Evolutionary conservation across 2,113 vertebrate species (phyloP).

Genomic region (Prietella phreatophila): DNA sequence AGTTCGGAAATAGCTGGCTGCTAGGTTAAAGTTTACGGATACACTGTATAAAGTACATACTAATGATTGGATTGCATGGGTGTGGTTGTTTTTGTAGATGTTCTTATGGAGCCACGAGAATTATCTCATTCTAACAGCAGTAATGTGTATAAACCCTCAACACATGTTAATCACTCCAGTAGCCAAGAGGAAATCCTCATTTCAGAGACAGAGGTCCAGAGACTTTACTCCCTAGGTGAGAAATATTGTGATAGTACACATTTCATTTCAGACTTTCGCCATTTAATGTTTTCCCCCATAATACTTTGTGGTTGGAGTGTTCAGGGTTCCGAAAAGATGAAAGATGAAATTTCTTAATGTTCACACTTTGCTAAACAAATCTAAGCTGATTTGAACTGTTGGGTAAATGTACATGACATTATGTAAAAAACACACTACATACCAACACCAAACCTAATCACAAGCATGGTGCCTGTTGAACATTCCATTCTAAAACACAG

Average conservation of each 20-base stretch:
- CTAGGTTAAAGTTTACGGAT: background rate
- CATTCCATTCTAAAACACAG: background rate
- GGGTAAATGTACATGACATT: background rate
- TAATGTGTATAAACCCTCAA: constrained; percentile 68
- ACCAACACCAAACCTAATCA: background rate
- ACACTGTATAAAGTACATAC: background rate
- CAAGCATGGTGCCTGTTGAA: background rate
- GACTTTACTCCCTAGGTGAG: constrained; percentile 67
- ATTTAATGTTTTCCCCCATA: background rate
- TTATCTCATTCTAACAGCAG: constrained; percentile 60
- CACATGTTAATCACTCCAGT: constrained; percentile 41
- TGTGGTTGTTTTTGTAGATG: constrained; percentile 57
- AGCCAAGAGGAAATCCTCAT: constrained; percentile 68
- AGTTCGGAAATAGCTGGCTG: background rate
- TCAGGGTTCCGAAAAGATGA: background rate
- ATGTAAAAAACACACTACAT: background rate
- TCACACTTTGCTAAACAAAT: background rate
- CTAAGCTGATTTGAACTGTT: background rate
- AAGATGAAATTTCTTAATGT: background rate
- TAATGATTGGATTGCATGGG: constrained; percentile 1
- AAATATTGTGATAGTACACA: background rate
- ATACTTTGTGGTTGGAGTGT: background rate
- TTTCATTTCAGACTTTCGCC: background rate
- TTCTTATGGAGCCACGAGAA: constrained; percentile 64
- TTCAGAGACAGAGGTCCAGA: constrained; percentile 69